Percentiles rank a stretch among this genome's conserved stretches.
Evolutionary conservation across 2,113 vertebrate species (phyloP).

Genomic region (Mohoua ochrocephala): DNA sequence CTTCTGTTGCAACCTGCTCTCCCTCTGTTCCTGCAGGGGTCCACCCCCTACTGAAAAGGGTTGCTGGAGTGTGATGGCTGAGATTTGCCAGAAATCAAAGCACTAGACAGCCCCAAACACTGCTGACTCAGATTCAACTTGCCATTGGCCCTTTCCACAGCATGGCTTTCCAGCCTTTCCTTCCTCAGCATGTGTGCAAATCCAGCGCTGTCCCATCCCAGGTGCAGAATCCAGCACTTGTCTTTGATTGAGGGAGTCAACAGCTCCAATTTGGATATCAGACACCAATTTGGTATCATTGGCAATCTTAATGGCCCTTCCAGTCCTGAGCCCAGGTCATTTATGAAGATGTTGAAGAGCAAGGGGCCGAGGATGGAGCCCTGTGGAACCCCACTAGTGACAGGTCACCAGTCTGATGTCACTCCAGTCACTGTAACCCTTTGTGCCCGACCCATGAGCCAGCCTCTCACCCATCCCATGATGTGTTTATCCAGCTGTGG

Average conservation of each 20-base stretch:
- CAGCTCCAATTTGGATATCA: no score
- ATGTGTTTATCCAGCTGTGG: background rate
- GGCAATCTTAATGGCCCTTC: background rate
- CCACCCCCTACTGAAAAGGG: background rate
- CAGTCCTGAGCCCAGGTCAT: no score
- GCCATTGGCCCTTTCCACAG: background rate
- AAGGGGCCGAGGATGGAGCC: background rate
- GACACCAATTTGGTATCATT: accelerated
- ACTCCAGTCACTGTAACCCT: background rate
- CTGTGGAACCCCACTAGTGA: background rate
- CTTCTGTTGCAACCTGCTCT: background rate
- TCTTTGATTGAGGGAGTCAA: background rate
- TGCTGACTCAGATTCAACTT: background rate
- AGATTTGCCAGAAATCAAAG: background rate
- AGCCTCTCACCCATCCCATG: background rate
- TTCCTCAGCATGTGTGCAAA: background rate
- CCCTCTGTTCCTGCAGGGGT: background rate
- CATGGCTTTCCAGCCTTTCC: background rate
- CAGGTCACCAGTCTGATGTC: background rate
- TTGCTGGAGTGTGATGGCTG: background rate
- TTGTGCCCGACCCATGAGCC: accelerated
- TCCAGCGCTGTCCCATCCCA: background rate
- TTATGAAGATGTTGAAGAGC: background rate
- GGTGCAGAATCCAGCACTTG: background rate
- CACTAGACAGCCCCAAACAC: background rate